Evolutionary conservation across 2,888 invertebrate genomes (phyloP).

Genomic region (Camptogramma bilineatum): DNA sequence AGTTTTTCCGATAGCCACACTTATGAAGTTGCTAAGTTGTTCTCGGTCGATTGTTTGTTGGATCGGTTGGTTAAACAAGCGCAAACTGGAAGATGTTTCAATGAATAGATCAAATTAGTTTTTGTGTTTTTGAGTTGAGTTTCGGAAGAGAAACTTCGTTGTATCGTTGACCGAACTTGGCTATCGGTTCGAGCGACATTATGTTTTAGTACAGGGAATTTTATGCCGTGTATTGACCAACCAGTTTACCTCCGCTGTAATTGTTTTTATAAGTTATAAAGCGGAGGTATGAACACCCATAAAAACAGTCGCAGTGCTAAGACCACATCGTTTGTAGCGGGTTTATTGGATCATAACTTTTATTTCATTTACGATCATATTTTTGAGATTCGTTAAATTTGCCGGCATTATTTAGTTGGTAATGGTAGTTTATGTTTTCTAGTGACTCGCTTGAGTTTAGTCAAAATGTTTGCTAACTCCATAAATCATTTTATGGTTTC

Average conservation of each 20-base stretch:
- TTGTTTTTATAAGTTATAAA: not conserved
- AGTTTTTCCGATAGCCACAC: slow-evolving; percentile 18
- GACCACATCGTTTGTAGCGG: slow-evolving; percentile 47
- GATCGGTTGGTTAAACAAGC: not conserved
- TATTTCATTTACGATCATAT: slow-evolving; percentile 42
- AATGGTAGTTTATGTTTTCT: not conserved
- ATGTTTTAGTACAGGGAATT: not conserved
- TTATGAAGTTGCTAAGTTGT: slow-evolving; percentile 13
- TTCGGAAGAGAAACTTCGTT: not conserved
- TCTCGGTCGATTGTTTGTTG: not conserved
- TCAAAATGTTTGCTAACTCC: not conserved
- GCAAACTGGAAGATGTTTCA: not conserved
- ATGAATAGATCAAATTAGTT: not conserved
- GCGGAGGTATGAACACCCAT: slow-evolving; percentile 6
- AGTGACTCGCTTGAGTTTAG: not conserved
- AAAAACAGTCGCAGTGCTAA: slow-evolving; percentile 30
- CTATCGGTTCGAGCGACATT: not conserved
- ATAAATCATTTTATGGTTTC: no score
- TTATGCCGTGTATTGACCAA: not conserved
- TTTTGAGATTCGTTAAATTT: slow-evolving; percentile 34
- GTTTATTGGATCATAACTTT: slow-evolving; percentile 52
- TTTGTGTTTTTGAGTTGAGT: not conserved
- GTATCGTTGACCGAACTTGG: not conserved
- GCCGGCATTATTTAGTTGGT: not conserved
- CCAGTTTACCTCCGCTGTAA: not conserved